Conservation (phyloP, 2,888 invertebrate species). For the Habroteleia sp. region DNA sequence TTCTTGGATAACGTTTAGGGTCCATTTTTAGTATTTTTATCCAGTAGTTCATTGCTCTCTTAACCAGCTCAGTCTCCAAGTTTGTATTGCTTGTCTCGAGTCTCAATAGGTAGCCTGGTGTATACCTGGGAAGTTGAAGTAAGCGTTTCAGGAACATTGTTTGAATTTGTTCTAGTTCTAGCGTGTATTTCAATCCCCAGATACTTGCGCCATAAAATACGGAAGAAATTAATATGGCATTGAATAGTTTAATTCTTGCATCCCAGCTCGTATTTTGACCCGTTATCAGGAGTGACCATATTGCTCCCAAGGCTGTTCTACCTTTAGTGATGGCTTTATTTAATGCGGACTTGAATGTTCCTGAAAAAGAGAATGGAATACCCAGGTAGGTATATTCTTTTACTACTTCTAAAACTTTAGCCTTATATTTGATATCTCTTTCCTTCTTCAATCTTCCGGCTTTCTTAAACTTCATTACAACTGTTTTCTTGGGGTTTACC, state of each 20-base stretch:
- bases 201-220: conserved; percentile 11
- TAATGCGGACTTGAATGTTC: conserved; percentile 7
- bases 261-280: conserved; percentile 19
- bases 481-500: conserved; percentile 8
- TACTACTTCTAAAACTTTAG: conserved; percentile 11
- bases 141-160: conserved; percentile 11
- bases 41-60: conserved; percentile 3
- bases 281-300: conserved; percentile 30
- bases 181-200: conserved; percentile 14
- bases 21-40: conserved; percentile 8
- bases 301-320: conserved; percentile 15
- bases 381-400: conserved; percentile 39
- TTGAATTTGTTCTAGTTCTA: conserved; percentile 9
- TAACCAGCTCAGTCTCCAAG: conserved; percentile 2
- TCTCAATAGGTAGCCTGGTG: conserved; percentile 10
- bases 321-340: conserved; percentile 18
- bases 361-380: conserved; percentile 38
- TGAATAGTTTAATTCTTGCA: conserved; percentile 20
- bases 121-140: conserved; percentile 2
- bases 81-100: conserved; percentile 11
- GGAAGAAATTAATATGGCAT: conserved; percentile 2
- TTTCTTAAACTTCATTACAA: conserved; percentile 3
- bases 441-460: conserved; percentile 4
- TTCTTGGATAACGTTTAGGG: conserved; percentile 1
- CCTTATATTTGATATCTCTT: conserved; percentile 9